Conservation (phyloP, 2,888 invertebrate genomes). For the Poecilus cupreus region DNA sequence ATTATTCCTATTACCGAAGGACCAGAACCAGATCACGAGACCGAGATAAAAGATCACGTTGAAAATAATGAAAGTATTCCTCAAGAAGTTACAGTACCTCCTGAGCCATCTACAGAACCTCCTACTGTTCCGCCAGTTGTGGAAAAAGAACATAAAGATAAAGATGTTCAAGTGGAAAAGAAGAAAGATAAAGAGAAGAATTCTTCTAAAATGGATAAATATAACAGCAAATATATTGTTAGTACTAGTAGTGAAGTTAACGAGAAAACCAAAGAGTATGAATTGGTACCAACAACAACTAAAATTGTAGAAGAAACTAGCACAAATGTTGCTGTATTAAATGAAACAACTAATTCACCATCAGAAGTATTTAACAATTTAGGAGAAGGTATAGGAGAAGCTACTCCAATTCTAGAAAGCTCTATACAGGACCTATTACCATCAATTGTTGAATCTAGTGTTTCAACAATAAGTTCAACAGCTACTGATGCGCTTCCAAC, state of each 20-base stretch:
- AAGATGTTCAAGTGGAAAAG: conserved; percentile 61
- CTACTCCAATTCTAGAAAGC: conserved; percentile 70
- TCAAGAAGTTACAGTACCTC: conserved; percentile 65
- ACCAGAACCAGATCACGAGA: conserved; percentile 63
- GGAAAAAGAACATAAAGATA: conserved; percentile 62
- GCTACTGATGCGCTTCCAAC: conserved; percentile 72
- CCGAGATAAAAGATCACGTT: conserved; percentile 66
- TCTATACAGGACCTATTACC: conserved; percentile 70
- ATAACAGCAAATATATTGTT: conserved; percentile 61
- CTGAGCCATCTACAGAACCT: conserved; percentile 64
- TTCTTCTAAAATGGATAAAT: conserved; percentile 68
- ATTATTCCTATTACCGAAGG: conserved; percentile 59
- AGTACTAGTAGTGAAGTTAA: conserved; percentile 56
- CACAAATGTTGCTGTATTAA: conserved; percentile 37
- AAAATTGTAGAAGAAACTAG: conserved; percentile 47
- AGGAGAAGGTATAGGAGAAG: conserved; percentile 63
- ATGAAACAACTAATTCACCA: conserved; percentile 29
- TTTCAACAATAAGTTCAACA: conserved; percentile 63
- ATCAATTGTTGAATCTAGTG: conserved; percentile 63
- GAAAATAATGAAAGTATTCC: conserved; percentile 62
- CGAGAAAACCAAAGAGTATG: conserved; percentile 46
- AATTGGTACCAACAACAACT: conserved; percentile 54
- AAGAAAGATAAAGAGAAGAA: conserved; percentile 71
- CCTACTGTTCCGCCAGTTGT: conserved; percentile 52
- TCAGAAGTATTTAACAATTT: conserved; percentile 29